Conservation (phyloP, 1,140 invertebrate genomes). For the Euborellia annulipes region DNA sequence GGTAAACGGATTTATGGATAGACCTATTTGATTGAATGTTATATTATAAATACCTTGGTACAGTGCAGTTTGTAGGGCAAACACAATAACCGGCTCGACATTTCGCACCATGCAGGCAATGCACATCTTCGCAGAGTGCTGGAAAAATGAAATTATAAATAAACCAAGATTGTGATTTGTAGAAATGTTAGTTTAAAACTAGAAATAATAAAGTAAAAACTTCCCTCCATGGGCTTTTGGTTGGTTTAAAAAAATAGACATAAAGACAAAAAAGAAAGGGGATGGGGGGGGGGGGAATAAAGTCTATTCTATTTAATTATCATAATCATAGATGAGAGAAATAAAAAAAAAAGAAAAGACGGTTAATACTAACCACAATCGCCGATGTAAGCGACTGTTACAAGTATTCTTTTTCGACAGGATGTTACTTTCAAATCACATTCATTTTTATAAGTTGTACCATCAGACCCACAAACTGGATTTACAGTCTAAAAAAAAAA, state of each 20-base stretch:
- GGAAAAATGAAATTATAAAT: constrained; percentile 16
- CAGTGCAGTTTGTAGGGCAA: constrained; percentile 59
- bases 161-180: no score
- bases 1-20: no score
- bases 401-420: constrained; percentile 43
- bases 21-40: no score
- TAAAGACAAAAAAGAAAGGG: constrained; percentile 1
- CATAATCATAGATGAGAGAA: no score
- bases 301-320: no score
- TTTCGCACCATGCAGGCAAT: constrained; percentile 60
- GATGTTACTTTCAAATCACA: constrained; percentile 49
- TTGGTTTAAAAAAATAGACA: constrained; percentile 3
- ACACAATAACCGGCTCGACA: constrained; percentile 72
- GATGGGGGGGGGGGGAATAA: background rate
- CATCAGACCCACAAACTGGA: constrained; percentile 58
- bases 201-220: no score
- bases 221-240: no score
- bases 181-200: no score
- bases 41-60: constrained; percentile 27
- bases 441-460: constrained; percentile 55
- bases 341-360: constrained; percentile 6
- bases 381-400: constrained; percentile 57
- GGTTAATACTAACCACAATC: constrained; percentile 59
- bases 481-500: constrained; percentile 17
- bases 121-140: constrained; percentile 64